Evolutionary conservation across 23 tunicate species (phyloP), one percentile per base, ranked within the genome.

Genomic region (Corella eumyota): DNA sequence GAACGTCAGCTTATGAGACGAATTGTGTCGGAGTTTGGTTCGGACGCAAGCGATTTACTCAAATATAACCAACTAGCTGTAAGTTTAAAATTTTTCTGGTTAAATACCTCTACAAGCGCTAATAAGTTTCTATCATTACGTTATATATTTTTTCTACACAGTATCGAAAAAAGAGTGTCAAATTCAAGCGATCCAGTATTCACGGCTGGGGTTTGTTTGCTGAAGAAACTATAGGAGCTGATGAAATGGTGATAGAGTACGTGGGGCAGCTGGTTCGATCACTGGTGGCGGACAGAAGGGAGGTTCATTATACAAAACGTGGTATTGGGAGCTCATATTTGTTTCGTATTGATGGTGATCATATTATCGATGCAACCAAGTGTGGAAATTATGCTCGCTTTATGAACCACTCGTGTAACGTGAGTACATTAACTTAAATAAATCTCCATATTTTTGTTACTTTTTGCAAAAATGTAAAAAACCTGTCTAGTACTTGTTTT

Each of bases 141-240:
- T n/a, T n/a, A n/a, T n/a, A n/a, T n/a, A n/a, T n/a, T 35, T 9
- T 58, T 25, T 7, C 9, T 29, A 24, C 31, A 19, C 62, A 88
- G 96, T 88, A 63, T 64, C 97, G 97, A 40, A 90, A 90, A 60
- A 90, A 90, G 78, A 58, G 70, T 50, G 97, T 90, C 20, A 90
- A 81, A 53, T 90, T 90, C 68, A 70, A 70, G 65, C 61, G 91
- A 19, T 81, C 92, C 44, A 61, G 73, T 17, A 90, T 90, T 53
- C 97, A 90, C 54, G 97, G 97, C 7, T 90, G 97, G 97, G 97
- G 97, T 25, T 57, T 90, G 23, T 90, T 90, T 45, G 97, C 97
- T 15, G 67, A 80, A 59, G 97, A 90, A 35, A 62, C 84, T 31
- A 90, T 90, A 30, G 84, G 79, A 49, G 97, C 97, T 19, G 97